Evolutionary conservation across 2,113 vertebrate species (phyloP), one percentile per base, ranked within the genome.

Genomic region (Rafetus swinhoei): DNA sequence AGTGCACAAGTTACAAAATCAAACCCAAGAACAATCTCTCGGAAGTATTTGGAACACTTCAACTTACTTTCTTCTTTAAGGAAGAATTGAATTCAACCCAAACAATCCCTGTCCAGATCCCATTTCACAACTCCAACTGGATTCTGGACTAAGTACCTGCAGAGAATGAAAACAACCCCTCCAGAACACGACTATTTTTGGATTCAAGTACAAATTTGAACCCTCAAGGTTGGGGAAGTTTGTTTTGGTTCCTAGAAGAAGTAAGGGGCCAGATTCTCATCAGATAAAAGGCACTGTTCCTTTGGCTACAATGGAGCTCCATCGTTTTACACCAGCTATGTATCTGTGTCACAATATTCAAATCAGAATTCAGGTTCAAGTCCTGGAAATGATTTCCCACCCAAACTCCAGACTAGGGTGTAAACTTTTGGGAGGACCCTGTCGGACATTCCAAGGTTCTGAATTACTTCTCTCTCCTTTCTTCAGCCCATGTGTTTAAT

Each of bases 51-150:
- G 14, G 60, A 87, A 77, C 12, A 25, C 1, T 39, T 84, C 1
- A 6, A 65, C 45, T 55, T 55, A 4, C 16, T 90, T 88, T 8
- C 84, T 86, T 74, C 4, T 18, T 11, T 15, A 84, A 88, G 9
- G 11, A 24, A 62, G 19, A 35, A 81, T 84, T 87, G 1, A 52
- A n/a, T 18, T 45, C 2, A 22, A 25, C 3, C 53, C 50, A 82
- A 86, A 19, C 3, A 7, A 87, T 50, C 1, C 81, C 24, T 15
- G 88, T 0, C 0, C 12, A 85, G 13, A 29, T 2, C 45, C 16
- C 50, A 4, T 59, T 59, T 88, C 72, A 59, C 50, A 74, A 35
- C 6, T 50, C 0, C 1, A 1, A 13, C 2, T 29, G 8, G 2
- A 88, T 79, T 5, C 11, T 45, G 65, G 1, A 0, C 2, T 88